Evolutionary conservation across 2,113 vertebrate species (phyloP).

Genomic region (Perca flavescens): DNA sequence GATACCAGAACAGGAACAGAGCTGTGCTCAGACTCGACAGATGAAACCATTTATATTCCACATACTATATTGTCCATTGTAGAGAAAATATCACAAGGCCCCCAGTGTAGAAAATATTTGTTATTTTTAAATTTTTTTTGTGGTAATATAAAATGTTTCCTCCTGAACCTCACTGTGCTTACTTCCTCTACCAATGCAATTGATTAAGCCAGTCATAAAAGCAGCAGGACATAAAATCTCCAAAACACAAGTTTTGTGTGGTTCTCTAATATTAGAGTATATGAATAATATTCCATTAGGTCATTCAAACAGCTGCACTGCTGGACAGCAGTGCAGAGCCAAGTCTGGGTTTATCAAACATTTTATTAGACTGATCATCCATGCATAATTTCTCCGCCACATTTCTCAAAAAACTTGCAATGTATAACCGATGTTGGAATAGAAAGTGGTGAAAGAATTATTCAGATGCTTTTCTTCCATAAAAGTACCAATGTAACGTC

Average conservation of each 20-base stretch:
- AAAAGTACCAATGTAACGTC: neutral
- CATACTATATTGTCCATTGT: neutral
- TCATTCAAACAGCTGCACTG: conserved; percentile 53
- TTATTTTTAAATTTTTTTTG: neutral
- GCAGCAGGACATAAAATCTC: conserved; percentile 43
- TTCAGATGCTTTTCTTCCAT: neutral
- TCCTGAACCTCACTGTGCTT: conserved; percentile 12
- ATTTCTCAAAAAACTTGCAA: neutral
- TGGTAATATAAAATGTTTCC: conserved; percentile 34
- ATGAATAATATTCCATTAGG: conserved; percentile 54
- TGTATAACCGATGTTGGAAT: neutral
- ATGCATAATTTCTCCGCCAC: conserved; percentile 2
- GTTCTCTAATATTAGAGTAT: conserved; percentile 33
- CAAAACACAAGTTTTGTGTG: conserved; percentile 45
- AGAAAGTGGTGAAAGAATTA: neutral
- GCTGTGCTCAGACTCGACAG: neutral
- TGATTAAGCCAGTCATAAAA: conserved; percentile 51
- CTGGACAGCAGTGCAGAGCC: conserved; percentile 19
- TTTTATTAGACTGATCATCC: conserved; percentile 28
- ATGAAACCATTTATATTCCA: neutral
- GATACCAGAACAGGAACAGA: conserved; percentile 13
- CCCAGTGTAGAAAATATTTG: neutral
- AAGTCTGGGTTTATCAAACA: conserved; percentile 17
- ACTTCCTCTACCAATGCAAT: conserved; percentile 33
- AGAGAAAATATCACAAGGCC: neutral